phyloP scores from a whole-genome alignment of 2,797 vertebrate species.

The Eulemur rubriventer region DNA sequence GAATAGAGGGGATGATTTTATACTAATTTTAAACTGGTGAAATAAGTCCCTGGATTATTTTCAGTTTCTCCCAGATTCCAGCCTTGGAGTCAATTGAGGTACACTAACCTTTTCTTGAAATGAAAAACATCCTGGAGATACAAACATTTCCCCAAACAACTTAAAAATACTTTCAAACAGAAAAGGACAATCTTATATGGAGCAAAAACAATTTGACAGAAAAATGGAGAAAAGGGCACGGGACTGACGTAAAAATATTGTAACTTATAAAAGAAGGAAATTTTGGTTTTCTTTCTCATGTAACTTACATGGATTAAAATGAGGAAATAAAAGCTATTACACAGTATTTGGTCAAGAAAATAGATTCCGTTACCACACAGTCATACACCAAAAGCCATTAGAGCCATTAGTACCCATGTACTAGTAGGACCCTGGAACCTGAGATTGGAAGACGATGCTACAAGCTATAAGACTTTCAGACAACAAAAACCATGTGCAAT shows the following conservation, averaged over 20 bases:
- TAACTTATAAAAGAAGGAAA: not conserved
- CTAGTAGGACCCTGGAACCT: not conserved
- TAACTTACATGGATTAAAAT: not conserved
- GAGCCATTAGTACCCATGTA: not conserved
- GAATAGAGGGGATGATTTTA: not conserved
- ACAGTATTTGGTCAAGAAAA: not conserved
- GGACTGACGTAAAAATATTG: not conserved
- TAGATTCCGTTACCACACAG: not conserved
- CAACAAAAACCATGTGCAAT: not conserved
- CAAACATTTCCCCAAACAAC: not conserved
- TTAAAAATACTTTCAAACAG: slow-evolving; percentile 11
- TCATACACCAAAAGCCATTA: not conserved
- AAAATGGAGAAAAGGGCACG: not conserved
- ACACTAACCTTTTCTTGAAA: not conserved
- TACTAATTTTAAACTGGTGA: not conserved
- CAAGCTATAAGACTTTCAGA: not conserved
- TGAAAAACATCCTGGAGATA: not conserved
- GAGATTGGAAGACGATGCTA: not conserved
- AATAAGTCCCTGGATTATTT: not conserved
- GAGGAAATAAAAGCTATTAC: not conserved
- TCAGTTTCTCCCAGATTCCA: not conserved
- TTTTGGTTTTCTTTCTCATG: not conserved
- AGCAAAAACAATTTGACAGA: not conserved
- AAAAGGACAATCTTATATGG: not conserved
- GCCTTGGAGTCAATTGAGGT: not conserved